Evolutionary conservation across 2,888 invertebrate species (phyloP).

Genomic region (Hofmannophila pseudospretella): DNA sequence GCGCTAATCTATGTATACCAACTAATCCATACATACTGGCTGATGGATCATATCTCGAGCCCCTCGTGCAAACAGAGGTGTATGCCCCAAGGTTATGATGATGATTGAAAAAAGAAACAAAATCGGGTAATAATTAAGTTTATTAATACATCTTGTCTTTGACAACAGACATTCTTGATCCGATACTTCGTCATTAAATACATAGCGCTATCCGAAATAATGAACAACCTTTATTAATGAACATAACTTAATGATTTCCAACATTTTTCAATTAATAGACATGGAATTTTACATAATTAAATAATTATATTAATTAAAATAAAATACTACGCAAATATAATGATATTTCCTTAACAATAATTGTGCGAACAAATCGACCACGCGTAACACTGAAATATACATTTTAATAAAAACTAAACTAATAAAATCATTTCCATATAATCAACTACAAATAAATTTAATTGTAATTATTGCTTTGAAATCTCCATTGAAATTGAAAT

Average conservation of each 20-base stretch:
- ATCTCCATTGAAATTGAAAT: constrained; percentile 21
- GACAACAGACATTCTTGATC: constrained; percentile 28
- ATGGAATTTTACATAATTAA: too few species aligned
- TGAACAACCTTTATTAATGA: constrained; percentile 2
- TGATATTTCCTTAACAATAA: constrained; percentile 19
- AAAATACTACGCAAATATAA: constrained; percentile 16
- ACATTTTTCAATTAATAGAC: neutral
- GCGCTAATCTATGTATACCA: too few species aligned
- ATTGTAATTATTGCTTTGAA: constrained; percentile 57
- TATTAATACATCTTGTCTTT: constrained; percentile 41
- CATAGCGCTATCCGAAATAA: constrained; percentile 12
- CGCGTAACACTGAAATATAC: constrained; percentile 37
- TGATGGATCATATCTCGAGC: too few species aligned
- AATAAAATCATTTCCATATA: constrained; percentile 46
- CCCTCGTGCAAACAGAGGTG: too few species aligned
- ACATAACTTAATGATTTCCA: neutral
- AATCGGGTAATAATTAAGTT: constrained; percentile 36
- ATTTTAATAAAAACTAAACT: constrained; percentile 33
- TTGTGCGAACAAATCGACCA: constrained; percentile 46
- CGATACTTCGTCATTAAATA: constrained; percentile 19
- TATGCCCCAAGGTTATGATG: too few species aligned
- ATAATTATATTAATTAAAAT: constrained; percentile 1
- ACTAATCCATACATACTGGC: too few species aligned
- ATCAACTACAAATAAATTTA: constrained; percentile 47
- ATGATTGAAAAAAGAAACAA: too few species aligned